Evolutionary conservation across 1,140 invertebrate species (phyloP).

Genomic region (Pogonomyrmex barbatus): DNA sequence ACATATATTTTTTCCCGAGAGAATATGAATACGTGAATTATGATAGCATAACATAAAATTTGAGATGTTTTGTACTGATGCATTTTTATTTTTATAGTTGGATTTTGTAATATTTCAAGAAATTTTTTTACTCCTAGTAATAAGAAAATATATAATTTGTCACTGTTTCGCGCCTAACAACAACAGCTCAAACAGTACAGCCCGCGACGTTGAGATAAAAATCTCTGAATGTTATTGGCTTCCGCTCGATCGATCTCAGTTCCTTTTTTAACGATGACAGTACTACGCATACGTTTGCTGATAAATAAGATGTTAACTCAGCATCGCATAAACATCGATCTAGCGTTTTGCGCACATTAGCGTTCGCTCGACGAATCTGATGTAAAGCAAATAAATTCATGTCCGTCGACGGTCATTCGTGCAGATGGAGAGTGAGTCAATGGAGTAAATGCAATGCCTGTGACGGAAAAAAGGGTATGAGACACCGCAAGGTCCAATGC

Average conservation of each 20-base stretch:
- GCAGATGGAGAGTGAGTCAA: slow-evolving; percentile 85
- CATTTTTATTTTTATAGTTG: not conserved
- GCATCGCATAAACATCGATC: slow-evolving; percentile 48
- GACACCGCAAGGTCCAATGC: slow-evolving; percentile 84
- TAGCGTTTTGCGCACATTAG: slow-evolving; percentile 44
- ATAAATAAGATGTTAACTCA: slow-evolving; percentile 56
- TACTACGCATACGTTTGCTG: slow-evolving; percentile 32
- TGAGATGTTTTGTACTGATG: not conserved
- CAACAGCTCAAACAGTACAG: not conserved
- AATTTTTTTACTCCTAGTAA: not conserved
- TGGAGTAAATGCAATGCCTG: slow-evolving; percentile 86
- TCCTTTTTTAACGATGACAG: slow-evolving; percentile 51
- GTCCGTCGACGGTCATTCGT: not conserved
- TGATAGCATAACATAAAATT: not conserved
- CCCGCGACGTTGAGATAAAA: slow-evolving; percentile 19
- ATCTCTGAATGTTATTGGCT: slow-evolving; percentile 6
- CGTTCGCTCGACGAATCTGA: slow-evolving; percentile 30
- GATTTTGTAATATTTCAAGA: no score
- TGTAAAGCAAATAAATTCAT: slow-evolving; percentile 45
- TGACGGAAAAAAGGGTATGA: slow-evolving; percentile 82
- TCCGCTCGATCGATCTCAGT: slow-evolving; percentile 29
- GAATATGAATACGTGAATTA: not conserved
- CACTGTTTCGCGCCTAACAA: not conserved
- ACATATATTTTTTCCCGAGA: not conserved
- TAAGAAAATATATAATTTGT: not conserved